A percentile compares a stretch with the other conserved stretches of the same genome.
Conservation (phyloP, 2,797 vertebrate species). For the Echeneis naucrates region DNA sequence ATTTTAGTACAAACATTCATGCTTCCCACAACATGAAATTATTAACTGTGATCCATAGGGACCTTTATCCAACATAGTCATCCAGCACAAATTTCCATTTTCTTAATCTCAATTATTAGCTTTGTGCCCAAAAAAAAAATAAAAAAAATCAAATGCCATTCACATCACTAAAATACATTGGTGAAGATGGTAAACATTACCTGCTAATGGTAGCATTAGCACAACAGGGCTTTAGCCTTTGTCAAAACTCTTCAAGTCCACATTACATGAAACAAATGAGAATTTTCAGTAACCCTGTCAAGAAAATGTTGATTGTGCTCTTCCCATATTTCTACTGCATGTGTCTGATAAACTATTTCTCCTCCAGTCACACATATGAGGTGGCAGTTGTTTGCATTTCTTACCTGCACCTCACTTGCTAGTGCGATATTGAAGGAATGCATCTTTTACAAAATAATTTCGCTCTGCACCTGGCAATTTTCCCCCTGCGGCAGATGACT, state of each 20-base stretch:
- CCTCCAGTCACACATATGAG: not conserved
- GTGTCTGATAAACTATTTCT: not conserved
- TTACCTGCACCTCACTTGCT: not conserved
- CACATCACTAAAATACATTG: not conserved
- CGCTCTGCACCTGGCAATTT: slow-evolving; percentile 40
- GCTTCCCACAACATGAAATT: not conserved
- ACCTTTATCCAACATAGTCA: not conserved
- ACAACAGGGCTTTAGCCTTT: not conserved
- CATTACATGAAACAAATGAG: not conserved
- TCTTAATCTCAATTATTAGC: not conserved
- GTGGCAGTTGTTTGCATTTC: slow-evolving; percentile 3
- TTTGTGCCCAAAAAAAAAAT: no score
- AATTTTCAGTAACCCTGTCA: not conserved
- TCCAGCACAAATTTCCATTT: not conserved
- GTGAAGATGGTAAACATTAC: not conserved
- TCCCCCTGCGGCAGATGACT: slow-evolving; percentile 28
- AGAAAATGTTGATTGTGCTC: not conserved
- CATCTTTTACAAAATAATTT: slow-evolving; percentile 7
- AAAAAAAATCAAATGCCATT: not conserved
- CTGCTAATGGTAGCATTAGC: not conserved
- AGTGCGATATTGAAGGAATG: slow-evolving; percentile 26
- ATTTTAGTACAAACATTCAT: not conserved
- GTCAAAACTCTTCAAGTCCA: not conserved
- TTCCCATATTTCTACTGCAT: not conserved
- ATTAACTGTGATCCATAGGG: not conserved